phyloP scores from a whole-genome alignment of 2,797 vertebrate genomes.

The Scolopax rusticola region DNA sequence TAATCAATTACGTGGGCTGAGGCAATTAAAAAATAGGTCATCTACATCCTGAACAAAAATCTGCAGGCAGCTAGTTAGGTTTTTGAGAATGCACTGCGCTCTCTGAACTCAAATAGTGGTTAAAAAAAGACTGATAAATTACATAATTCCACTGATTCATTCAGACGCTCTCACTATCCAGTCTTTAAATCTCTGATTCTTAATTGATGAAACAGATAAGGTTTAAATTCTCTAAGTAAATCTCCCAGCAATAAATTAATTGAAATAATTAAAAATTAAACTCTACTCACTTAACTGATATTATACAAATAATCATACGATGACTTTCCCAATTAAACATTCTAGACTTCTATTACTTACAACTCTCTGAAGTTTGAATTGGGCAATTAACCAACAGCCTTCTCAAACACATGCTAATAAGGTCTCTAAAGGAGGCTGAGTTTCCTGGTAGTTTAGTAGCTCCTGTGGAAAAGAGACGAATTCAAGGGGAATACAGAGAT shows the following conservation, averaged over 20 bases:
- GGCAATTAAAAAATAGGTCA: conserved; percentile 46
- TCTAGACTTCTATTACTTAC: conserved; percentile 72
- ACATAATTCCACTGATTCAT: conserved; percentile 39
- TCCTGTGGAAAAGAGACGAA: neutral
- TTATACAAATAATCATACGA: conserved; percentile 75
- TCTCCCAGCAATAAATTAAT: conserved; percentile 80
- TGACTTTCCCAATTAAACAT: conserved; percentile 76
- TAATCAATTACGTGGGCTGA: neutral
- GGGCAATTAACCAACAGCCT: conserved; percentile 72
- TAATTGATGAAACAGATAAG: conserved; percentile 67
- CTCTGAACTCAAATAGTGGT: conserved; percentile 11
- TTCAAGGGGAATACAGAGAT: neutral
- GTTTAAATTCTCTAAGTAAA: conserved; percentile 74
- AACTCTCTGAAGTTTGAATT: conserved; percentile 77
- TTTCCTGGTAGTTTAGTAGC: neutral
- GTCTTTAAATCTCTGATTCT: conserved; percentile 62
- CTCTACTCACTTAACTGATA: conserved; percentile 72
- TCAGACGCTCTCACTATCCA: conserved; percentile 20
- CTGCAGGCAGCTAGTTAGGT: neutral
- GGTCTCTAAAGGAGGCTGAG: conserved; percentile 55
- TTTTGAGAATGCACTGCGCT: neutral
- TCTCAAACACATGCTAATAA: conserved; percentile 27
- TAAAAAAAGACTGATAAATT: conserved; percentile 17
- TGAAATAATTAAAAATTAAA: conserved; percentile 81
- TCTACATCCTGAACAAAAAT: neutral